These are phyloP conservation scores for Tricholauxania praeusta DNA, from an alignment of 2,888 invertebrate species.

Conservation along the genomic window DNA sequence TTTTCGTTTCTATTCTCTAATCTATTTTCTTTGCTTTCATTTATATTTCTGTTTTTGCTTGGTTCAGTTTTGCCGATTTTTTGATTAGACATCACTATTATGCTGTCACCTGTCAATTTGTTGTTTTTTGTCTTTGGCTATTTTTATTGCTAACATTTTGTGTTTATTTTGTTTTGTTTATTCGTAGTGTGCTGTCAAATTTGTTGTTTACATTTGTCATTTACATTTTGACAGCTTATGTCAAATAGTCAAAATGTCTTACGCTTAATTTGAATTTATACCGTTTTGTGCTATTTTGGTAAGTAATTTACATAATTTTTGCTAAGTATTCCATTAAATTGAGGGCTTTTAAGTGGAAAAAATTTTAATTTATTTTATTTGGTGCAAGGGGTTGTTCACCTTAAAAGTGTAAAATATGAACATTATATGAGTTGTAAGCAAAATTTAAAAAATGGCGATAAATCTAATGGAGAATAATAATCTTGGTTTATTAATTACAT, in stretches of 20 bases:
- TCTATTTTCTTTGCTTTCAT: not conserved
- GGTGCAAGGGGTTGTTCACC: too few species aligned
- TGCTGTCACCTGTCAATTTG: conserved; percentile 46
- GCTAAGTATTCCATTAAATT: too few species aligned
- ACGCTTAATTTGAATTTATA: not conserved
- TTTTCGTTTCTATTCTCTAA: conserved; percentile 8
- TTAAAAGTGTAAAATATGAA: too few species aligned
- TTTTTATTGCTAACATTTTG: not conserved
- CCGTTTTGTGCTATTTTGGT: not conserved
- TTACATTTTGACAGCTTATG: conserved; percentile 20
- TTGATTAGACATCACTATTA: conserved; percentile 45
- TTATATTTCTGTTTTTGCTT: not conserved
- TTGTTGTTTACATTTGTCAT: conserved; percentile 19
- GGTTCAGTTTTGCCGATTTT: not conserved
- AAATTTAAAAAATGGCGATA: too few species aligned
- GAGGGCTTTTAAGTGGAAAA: too few species aligned
- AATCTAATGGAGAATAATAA: too few species aligned
- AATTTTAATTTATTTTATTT: too few species aligned
- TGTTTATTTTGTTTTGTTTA: conserved; percentile 2
- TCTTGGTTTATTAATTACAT: too few species aligned
- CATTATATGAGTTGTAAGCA: too few species aligned
- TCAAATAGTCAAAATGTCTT: conserved; percentile 22
- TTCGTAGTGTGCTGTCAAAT: not conserved
- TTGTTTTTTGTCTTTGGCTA: not conserved
- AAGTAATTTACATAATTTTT: too few species aligned